phyloP scores from a whole-genome alignment of 2,888 invertebrate genomes.

The Standfussiana lucernea region DNA sequence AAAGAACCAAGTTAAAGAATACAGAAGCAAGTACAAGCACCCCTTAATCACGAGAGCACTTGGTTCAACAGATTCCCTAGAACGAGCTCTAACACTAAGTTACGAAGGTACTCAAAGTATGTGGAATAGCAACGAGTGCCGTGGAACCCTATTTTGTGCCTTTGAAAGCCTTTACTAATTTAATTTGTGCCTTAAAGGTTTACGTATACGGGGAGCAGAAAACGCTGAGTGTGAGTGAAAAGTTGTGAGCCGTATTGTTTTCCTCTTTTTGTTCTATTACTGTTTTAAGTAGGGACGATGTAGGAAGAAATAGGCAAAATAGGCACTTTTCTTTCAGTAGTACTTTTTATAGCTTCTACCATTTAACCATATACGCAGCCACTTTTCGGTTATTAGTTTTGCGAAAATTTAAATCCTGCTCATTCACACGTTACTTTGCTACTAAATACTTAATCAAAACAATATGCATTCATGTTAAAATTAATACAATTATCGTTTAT shows the following conservation, averaged over 20 bases:
- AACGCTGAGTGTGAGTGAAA: slow-evolving; percentile 51
- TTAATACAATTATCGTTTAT: not conserved
- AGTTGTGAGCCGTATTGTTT: slow-evolving; percentile 54
- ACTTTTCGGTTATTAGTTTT: not conserved
- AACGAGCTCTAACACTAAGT: slow-evolving; percentile 45
- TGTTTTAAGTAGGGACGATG: slow-evolving; percentile 28
- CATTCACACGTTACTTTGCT: not conserved
- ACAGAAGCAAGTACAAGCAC: slow-evolving; percentile 18
- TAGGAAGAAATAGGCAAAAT: slow-evolving; percentile 16
- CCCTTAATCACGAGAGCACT: slow-evolving; percentile 36
- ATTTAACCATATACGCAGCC: not conserved
- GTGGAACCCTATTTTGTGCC: slow-evolving; percentile 67
- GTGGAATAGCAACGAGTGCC: slow-evolving; percentile 50
- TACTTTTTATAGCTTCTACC: slow-evolving; percentile 12
- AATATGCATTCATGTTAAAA: not conserved
- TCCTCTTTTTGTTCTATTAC: slow-evolving; percentile 34
- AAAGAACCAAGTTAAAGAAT: slow-evolving; percentile 23
- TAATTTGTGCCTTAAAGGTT: slow-evolving; percentile 73
- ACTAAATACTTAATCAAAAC: not conserved
- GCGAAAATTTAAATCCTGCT: not conserved
- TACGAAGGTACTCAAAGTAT: slow-evolving; percentile 54
- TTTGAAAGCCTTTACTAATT: slow-evolving; percentile 78
- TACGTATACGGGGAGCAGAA: slow-evolving; percentile 48
- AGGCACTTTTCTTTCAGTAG: slow-evolving; percentile 20
- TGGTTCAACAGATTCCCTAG: slow-evolving; percentile 42